Evolutionary conservation across 2,888 invertebrate genomes (phyloP).

Genomic region (Tachina grossa): DNA sequence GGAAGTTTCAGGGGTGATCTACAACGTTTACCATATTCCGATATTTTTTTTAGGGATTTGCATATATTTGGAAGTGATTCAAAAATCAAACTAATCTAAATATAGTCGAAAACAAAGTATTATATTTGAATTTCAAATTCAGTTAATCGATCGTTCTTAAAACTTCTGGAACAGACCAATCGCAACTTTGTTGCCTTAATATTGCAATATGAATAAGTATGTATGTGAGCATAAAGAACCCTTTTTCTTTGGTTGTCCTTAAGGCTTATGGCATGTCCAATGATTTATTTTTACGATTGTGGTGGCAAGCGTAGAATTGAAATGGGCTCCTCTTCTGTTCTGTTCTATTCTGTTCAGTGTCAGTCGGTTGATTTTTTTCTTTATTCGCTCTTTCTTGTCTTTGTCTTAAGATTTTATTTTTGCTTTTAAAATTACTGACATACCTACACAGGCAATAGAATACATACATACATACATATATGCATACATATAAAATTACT

Average conservation of each 20-base stretch:
- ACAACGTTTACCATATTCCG: too few relatives aligned
- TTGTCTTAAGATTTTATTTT: slow-evolving; percentile 33
- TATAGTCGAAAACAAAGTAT: too few relatives aligned
- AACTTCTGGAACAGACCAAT: slow-evolving; percentile 25
- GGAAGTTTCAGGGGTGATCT: too few relatives aligned
- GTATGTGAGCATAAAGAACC: not conserved
- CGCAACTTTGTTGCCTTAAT: slow-evolving; percentile 18
- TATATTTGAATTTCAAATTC: too few relatives aligned
- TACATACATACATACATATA: not conserved
- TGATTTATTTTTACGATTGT: slow-evolving; percentile 70
- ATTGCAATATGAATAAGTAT: slow-evolving; percentile 1
- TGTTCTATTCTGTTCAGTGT: slow-evolving; percentile 16
- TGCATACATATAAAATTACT: slow-evolving; percentile 2
- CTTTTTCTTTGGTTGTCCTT: slow-evolving; percentile 61
- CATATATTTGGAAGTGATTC: too few relatives aligned
- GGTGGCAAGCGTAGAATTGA: slow-evolving; percentile 69
- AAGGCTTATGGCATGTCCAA: slow-evolving; percentile 67
- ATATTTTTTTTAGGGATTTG: too few relatives aligned
- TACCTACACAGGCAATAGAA: not conserved
- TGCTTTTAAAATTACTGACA: slow-evolving; percentile 20
- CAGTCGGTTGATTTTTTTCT: slow-evolving; percentile 46
- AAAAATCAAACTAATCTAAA: too few relatives aligned
- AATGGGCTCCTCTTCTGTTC: slow-evolving; percentile 54
- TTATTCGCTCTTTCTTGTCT: not conserved
- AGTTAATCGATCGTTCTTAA: not conserved